These are phyloP conservation scores for Drosophila lini DNA, from an alignment of 1,140 invertebrate species.

Conservation along the genomic window DNA sequence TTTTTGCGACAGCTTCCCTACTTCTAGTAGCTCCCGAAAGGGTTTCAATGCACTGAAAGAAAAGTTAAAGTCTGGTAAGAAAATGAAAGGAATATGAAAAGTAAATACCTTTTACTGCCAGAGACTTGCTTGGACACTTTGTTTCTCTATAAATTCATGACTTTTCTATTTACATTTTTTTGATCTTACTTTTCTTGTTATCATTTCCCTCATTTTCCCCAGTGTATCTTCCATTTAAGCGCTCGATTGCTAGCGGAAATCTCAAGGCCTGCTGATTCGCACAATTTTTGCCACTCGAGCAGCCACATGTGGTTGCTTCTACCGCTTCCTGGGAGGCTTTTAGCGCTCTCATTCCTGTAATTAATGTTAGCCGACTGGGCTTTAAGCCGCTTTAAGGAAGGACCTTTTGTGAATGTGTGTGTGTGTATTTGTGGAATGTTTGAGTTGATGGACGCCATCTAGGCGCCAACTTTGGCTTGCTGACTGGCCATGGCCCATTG, in stretches of 20 bases:
- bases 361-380: slow-evolving; percentile 29
- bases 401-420: neutral
- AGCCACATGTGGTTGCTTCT: slow-evolving; percentile 34
- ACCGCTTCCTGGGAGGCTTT: slow-evolving; percentile 22
- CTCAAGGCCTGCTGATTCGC: slow-evolving; percentile 35
- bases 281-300: slow-evolving; percentile 45
- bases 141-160: too few relatives aligned
- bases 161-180: too few relatives aligned
- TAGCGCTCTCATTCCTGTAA: slow-evolving; percentile 48
- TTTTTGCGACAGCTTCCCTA: slow-evolving; percentile 20
- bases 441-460: slow-evolving; percentile 50
- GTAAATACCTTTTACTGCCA: neutral
- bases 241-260: slow-evolving; percentile 42
- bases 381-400: slow-evolving; percentile 44
- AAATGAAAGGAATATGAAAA: neutral
- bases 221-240: slow-evolving; percentile 16
- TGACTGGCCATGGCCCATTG: slow-evolving; percentile 51
- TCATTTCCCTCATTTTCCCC: neutral
- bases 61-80: too few relatives aligned
- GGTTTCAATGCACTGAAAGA: slow-evolving; percentile 12
- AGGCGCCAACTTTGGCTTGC: slow-evolving; percentile 52
- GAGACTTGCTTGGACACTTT: too few relatives aligned
- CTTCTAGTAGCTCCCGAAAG: slow-evolving; percentile 24
- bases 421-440: slow-evolving; percentile 12
- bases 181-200: too few relatives aligned